Percentiles rank a stretch among this genome's conserved stretches.
Evolutionary conservation across 2,888 invertebrate species (phyloP).

Genomic region (Caenorhabditis panamensis): DNA sequence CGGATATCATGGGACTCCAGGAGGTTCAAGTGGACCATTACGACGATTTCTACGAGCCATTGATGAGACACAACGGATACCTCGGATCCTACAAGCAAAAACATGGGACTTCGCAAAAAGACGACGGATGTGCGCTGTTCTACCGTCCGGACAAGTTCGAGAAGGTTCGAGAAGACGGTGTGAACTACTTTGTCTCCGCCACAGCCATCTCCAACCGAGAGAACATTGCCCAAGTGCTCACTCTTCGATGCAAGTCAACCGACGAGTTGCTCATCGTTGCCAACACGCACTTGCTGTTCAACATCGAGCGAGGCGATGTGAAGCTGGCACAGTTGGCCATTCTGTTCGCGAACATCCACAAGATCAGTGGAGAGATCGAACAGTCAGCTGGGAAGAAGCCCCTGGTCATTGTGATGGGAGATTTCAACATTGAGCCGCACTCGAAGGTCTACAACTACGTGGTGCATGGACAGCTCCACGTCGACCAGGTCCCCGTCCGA

Average conservation of each 20-base stretch:
- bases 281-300: conserved; percentile 95
- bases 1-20: conserved; percentile 79
- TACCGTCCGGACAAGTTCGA: conserved; percentile 85
- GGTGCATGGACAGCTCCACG: conserved; percentile 81
- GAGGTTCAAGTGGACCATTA: conserved; percentile 72
- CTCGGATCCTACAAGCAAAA: conserved; percentile 63
- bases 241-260: conserved; percentile 61
- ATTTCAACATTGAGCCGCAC: conserved; percentile 90
- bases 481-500: conserved; percentile 17
- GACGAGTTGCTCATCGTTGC: conserved; percentile 86
- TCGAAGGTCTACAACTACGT: conserved; percentile 87
- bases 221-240: conserved; percentile 75
- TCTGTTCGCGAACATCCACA: conserved; percentile 90
- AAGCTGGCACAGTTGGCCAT: conserved; percentile 91
- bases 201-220: conserved; percentile 62
- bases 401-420: conserved; percentile 92
- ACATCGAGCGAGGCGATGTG: conserved; percentile 91
- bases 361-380: conserved; percentile 77
- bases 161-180: conserved; percentile 85
- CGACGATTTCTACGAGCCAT: conserved; percentile 44
- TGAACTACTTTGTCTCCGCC: conserved; percentile 86
- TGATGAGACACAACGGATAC: conserved; percentile 54
- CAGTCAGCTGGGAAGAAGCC: conserved; percentile 11
- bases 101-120: conserved; percentile 84
- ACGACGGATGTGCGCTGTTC: conserved; percentile 93